Evolutionary conservation across 2,888 invertebrate genomes (phyloP).

Genomic region (Pomacea canaliculata): DNA sequence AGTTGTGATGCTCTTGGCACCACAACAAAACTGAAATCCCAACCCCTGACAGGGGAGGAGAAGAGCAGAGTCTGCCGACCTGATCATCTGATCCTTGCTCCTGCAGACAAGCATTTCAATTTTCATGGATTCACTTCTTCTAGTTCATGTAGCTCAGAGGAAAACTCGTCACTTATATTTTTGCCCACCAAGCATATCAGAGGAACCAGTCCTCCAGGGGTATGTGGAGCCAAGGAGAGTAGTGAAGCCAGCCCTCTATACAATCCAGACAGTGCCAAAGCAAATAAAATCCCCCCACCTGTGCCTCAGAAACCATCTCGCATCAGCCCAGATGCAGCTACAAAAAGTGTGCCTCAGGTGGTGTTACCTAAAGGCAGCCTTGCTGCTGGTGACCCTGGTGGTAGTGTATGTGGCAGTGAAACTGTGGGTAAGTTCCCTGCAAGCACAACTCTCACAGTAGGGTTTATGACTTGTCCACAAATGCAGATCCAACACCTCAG

Average conservation of each 20-base stretch:
- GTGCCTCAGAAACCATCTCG: constrained; percentile 40
- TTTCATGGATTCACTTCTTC: constrained; percentile 51
- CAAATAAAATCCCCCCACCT: constrained; percentile 40
- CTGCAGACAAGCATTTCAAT: constrained; percentile 51
- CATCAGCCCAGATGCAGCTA: background rate
- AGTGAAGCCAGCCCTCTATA: background rate
- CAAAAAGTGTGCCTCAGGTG: constrained; percentile 1
- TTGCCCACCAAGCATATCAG: constrained; percentile 9
- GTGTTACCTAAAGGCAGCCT: background rate
- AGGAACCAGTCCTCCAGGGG: background rate
- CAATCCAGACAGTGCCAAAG: constrained; percentile 13
- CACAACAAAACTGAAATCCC: constrained; percentile 13
- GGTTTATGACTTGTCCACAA: constrained; percentile 13
- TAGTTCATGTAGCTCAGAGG: constrained; percentile 46
- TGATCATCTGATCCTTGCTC: constrained; percentile 47
- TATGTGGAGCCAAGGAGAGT: no score
- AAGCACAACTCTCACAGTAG: constrained; percentile 18
- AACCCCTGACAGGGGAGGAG: constrained; percentile 14
- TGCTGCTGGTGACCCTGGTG: background rate
- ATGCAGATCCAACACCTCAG: background rate
- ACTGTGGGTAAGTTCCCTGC: background rate
- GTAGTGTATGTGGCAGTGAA: background rate
- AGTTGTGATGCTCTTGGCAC: constrained; percentile 20
- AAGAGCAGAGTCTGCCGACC: constrained; percentile 27
- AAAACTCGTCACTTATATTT: constrained; percentile 32